Evolutionary conservation across 2,113 vertebrate species (phyloP), one percentile per base, ranked within the genome.

Genomic region (Hippocampus guttulatus): DNA sequence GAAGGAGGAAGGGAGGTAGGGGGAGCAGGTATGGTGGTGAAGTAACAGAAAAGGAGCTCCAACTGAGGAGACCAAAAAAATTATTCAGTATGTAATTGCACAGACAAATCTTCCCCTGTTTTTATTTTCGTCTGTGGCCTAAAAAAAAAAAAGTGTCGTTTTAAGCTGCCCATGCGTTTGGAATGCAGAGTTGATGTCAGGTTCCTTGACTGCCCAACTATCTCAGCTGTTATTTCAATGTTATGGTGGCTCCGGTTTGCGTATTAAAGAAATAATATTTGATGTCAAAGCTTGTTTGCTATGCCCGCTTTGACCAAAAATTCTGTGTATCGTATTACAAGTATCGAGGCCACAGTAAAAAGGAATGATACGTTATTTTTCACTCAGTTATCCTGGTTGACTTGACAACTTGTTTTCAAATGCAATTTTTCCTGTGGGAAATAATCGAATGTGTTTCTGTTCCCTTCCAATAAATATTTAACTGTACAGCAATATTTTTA

Each of bases 111-210:
- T 79, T 71, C 72, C 74, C 78, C 67, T 58, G 73, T 85, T 81
- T 81, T 60, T 52, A 52, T 77, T 71, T 62, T 68, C 69, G 25
- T 38, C 70, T 20, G 9, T 66, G 67, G 70, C 52, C 64, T 74
- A 33, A 33, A 38, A 38, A 38, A 33, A 33, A 68, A 67, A 81
- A 82, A 78, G 67, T 67, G 49, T 76, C 61, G 64, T 73, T 86
- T 85, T 77, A 83, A 84, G 81, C 80, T 84, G 65, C 72, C 82
- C 77, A 85, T 85, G 81, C 25, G 69, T 71, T 75, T 78, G 84
- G 80, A 87, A 88, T 85, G 87, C 86, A 90, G 83, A 88, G 75
- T 83, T 83, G 84, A 88, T 86, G 81, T 63, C 16, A 7, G 69
- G 70, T 80, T 86, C 76, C 75, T 83, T 75, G 68, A 57, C 85